These are phyloP conservation scores for Rosalia funebris DNA, from an alignment of 2,888 invertebrate genomes.

Conservation along the genomic window DNA sequence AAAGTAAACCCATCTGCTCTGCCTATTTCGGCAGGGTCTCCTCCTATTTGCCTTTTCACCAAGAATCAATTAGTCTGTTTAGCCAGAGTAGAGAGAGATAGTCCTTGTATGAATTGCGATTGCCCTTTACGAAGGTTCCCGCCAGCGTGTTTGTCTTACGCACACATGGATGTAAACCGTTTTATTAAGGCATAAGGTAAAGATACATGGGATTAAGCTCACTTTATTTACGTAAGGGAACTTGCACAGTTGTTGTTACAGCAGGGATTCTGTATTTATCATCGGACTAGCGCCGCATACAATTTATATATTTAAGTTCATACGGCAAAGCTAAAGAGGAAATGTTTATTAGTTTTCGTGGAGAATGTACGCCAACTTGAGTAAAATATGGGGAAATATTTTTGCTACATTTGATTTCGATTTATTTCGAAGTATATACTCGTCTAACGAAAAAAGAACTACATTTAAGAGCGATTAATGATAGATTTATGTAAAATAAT, in stretches of 20 bases:
- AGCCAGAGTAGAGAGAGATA: constrained; percentile 1
- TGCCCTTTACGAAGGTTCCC: constrained; percentile 19
- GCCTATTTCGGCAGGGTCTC: background rate
- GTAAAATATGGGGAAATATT: background rate
- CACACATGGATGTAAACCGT: constrained; percentile 26
- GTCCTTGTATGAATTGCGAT: constrained; percentile 21
- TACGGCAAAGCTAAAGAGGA: background rate
- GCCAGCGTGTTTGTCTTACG: constrained; percentile 19
- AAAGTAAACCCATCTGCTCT: constrained; percentile 21
- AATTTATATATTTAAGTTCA: constrained; percentile 22
- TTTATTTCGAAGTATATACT: no score
- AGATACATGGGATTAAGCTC: constrained; percentile 26
- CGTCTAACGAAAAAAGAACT: no score
- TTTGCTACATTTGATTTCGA: no score
- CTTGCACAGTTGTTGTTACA: constrained; percentile 24
- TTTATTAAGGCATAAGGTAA: constrained; percentile 29
- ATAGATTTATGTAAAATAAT: no score
- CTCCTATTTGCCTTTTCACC: constrained; percentile 17
- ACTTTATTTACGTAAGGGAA: constrained; percentile 25
- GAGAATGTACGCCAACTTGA: background rate
- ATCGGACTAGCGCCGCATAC: constrained; percentile 21
- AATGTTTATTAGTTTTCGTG: background rate
- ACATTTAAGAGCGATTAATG: no score
- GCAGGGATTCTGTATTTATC: constrained; percentile 25
- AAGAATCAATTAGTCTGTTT: constrained; percentile 24